A percentile compares a stretch with the other conserved stretches of the same genome.
These are phyloP conservation scores for Unio pictorum DNA, from an alignment of 2,888 invertebrate genomes.

Conservation along the genomic window DNA sequence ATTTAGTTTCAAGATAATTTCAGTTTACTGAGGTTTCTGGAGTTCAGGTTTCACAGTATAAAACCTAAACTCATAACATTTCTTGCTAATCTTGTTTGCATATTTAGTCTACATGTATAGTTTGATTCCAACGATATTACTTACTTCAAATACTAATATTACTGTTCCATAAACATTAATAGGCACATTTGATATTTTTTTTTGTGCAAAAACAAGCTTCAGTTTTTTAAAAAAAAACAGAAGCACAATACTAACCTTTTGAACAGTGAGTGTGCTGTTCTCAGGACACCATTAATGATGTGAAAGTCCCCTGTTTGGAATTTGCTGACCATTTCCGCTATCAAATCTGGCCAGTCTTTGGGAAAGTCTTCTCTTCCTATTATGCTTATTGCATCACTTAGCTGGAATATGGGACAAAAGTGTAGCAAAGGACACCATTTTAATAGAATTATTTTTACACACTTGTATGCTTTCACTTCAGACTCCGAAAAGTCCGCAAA, in stretches of 20 bases:
- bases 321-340: slow-evolving; percentile 93
- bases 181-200: no score
- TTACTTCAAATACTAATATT: no score
- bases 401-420: slow-evolving; percentile 60
- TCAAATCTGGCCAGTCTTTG: slow-evolving; percentile 93
- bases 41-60: no score
- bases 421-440: neutral
- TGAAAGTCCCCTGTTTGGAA: slow-evolving; percentile 90
- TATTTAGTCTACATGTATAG: no score
- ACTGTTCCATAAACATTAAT: no score
- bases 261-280: slow-evolving; percentile 96
- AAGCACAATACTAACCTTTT: slow-evolving; percentile 76
- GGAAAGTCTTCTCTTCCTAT: slow-evolving; percentile 99
- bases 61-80: no score
- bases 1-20: no score
- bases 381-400: slow-evolving; percentile 95
- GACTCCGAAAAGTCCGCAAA: no score
- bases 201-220: neutral
- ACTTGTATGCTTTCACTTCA: neutral
- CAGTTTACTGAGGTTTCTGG: no score
- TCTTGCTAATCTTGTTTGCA: no score
- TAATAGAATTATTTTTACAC: neutral
- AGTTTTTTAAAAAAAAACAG: neutral
- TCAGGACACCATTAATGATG: slow-evolving; percentile 92
- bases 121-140: no score